Percentiles rank a stretch among this genome's conserved stretches.
phyloP scores from a whole-genome alignment of 2,888 invertebrate species.

The Hydroisotoma schaefferi region DNA sequence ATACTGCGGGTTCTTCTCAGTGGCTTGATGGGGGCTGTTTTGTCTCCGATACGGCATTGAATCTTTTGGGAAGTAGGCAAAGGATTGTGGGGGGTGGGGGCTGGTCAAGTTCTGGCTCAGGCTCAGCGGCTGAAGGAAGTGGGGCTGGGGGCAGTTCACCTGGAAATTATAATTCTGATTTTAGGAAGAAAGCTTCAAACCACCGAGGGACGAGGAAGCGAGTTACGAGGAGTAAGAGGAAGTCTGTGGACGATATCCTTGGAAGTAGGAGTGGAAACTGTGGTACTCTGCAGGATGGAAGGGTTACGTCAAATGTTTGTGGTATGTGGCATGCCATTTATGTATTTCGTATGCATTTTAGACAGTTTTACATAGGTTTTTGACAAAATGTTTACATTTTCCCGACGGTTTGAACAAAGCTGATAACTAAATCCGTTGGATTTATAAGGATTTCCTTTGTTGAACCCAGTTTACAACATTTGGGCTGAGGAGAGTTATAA shows the following conservation, averaged over 20 bases:
- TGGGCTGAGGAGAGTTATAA: too few relatives aligned
- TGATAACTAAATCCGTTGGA: too few relatives aligned
- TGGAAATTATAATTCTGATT: slow-evolving; percentile 23
- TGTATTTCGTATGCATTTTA: too few relatives aligned
- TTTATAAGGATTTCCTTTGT: too few relatives aligned
- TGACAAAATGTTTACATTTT: too few relatives aligned
- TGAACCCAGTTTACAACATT: too few relatives aligned
- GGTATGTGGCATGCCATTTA: too few relatives aligned
- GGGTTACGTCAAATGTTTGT: too few relatives aligned
- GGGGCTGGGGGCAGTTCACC: slow-evolving; percentile 31
- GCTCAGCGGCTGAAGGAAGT: neutral
- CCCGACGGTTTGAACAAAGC: too few relatives aligned
- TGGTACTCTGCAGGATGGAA: too few relatives aligned
- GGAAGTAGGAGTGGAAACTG: too few relatives aligned
- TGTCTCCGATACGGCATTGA: slow-evolving; percentile 44
- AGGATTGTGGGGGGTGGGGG: slow-evolving; percentile 30
- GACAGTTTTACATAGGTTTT: too few relatives aligned
- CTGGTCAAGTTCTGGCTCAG: slow-evolving; percentile 33
- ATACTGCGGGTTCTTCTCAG: neutral
- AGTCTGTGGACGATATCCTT: slow-evolving; percentile 27
- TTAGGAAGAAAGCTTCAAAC: slow-evolving; percentile 27
- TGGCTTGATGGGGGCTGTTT: slow-evolving; percentile 24
- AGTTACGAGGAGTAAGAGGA: slow-evolving; percentile 15
- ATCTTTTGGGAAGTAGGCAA: slow-evolving; percentile 39
- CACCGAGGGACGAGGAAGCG: neutral